Evolutionary conservation across 2,797 vertebrate genomes (phyloP), one percentile per base, ranked within the genome.

Genomic region (Astyanax mexicanus): DNA sequence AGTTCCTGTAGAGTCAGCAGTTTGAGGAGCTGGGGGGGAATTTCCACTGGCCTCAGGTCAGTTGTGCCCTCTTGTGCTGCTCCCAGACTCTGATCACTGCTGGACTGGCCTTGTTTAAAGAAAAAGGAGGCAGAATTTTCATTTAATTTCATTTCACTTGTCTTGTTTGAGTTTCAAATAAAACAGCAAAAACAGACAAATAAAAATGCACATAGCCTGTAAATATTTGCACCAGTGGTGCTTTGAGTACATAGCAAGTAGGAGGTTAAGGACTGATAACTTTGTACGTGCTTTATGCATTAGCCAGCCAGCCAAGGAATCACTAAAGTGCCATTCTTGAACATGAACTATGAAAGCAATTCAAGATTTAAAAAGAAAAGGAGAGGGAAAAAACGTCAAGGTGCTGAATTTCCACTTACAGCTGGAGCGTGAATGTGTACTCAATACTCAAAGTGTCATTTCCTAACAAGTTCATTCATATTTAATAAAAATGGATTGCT

Each of bases 281-380:
- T 79, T 82, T 83, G 70, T 82, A 84, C 74, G 51, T 83, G 60
- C 35, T 47, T 75, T 76, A 51, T 73, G 61, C 71, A 67, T 83
- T 85, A 84, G 83, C 82, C 81, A 85, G 66, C 75, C 64, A 83
- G 81, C 70, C 82, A 83, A 84, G 57, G 84, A 84, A 73, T 85
- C 85, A 84, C 80, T 82, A 5, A 88, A 88, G 85, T 88, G 88
- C 87, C 82, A 83, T 88, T 86, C 61, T 78, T 80, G 77, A 32
- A 75, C 62, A 51, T 49, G 57, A 65, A 44, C 25, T 11, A 49
- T 25, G 21, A 72, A 62, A 19, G 25, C n/a, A 62, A 65, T 60
- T 44, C 13, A 23, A 55, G 45, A n/a, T 61, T 60, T 37, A 67
- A 15, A 68, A 40, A 57, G 74, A 37, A n/a, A 27, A 64, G n/a